These are phyloP conservation scores for Drosophila monieri DNA, from an alignment of 2,888 invertebrate genomes.

Conservation along the genomic window DNA sequence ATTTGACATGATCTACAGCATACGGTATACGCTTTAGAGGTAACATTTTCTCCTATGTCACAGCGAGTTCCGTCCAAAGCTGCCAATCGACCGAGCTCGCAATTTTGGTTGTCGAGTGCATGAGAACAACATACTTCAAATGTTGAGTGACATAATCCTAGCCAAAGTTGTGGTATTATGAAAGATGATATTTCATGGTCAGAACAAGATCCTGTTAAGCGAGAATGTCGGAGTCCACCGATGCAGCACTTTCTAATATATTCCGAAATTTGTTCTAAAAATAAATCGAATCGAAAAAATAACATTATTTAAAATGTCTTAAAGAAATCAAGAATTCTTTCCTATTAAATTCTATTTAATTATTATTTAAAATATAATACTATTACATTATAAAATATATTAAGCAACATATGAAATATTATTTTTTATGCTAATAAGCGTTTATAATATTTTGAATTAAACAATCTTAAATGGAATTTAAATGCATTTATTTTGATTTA, in stretches of 20 bases:
- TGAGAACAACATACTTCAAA: conserved; percentile 87
- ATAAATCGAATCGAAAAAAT: conserved; percentile 33
- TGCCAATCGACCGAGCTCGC: conserved; percentile 79
- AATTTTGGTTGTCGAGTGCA: conserved; percentile 83
- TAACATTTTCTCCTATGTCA: conserved; percentile 62
- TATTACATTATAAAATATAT: too few relatives aligned
- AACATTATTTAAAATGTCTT: conserved; percentile 49
- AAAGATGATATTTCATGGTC: conserved; percentile 85
- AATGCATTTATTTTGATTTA: too few relatives aligned
- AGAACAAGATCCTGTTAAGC: conserved; percentile 84
- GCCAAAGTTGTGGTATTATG: conserved; percentile 86
- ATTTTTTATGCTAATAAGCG: too few relatives aligned
- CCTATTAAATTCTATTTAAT: too few relatives aligned
- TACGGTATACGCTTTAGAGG: conserved; percentile 84
- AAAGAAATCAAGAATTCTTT: conserved; percentile 28
- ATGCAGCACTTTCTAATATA: conserved; percentile 85
- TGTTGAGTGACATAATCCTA: conserved; percentile 87
- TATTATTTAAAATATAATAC: too few relatives aligned
- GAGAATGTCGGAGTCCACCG: conserved; percentile 85
- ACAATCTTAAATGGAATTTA: too few relatives aligned
- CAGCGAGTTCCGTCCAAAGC: conserved; percentile 79
- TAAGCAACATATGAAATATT: too few relatives aligned
- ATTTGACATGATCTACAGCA: conserved; percentile 88
- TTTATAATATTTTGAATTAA: too few relatives aligned
- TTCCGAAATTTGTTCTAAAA: conserved; percentile 68